A percentile compares a stretch with the other conserved stretches of the same genome.
phyloP scores from a whole-genome alignment of 2,113 vertebrate species.

The Rhinoptilus africanus region DNA sequence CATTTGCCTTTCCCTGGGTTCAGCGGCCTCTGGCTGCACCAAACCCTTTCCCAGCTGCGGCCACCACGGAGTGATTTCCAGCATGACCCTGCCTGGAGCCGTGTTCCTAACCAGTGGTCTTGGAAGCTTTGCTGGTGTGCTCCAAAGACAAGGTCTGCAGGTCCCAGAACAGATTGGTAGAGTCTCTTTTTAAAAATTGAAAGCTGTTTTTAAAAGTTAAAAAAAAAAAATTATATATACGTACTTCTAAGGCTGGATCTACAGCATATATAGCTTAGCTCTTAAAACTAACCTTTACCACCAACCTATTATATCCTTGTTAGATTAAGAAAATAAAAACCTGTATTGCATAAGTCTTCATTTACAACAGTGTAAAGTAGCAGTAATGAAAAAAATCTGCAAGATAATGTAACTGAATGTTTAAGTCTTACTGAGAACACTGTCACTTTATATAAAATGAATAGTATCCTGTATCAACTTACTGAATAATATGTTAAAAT shows the following conservation, averaged over 20 bases:
- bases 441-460: constrained; percentile 75
- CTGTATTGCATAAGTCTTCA: constrained; percentile 48
- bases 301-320: constrained; percentile 46
- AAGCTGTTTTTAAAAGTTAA: constrained; percentile 11
- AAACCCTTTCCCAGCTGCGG: background rate
- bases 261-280: constrained; percentile 54
- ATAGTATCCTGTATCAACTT: constrained; percentile 53
- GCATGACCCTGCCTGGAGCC: background rate
- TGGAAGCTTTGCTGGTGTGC: background rate
- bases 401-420: constrained; percentile 68
- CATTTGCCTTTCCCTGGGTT: background rate
- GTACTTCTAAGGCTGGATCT: constrained; percentile 21
- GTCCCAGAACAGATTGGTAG: constrained; percentile 23
- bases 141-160: background rate
- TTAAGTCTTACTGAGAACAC: constrained; percentile 69
- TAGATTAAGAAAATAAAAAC: constrained; percentile 56
- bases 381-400: constrained; percentile 42
- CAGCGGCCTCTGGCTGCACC: background rate
- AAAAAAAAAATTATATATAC: background rate
- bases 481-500: constrained; percentile 60
- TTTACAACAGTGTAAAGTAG: constrained; percentile 64
- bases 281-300: constrained; percentile 56
- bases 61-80: background rate
- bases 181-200: constrained; percentile 34
- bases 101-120: background rate